Evolutionary conservation across 2,797 vertebrate genomes (phyloP).

Genomic region (Hephaestus fuliginosus): DNA sequence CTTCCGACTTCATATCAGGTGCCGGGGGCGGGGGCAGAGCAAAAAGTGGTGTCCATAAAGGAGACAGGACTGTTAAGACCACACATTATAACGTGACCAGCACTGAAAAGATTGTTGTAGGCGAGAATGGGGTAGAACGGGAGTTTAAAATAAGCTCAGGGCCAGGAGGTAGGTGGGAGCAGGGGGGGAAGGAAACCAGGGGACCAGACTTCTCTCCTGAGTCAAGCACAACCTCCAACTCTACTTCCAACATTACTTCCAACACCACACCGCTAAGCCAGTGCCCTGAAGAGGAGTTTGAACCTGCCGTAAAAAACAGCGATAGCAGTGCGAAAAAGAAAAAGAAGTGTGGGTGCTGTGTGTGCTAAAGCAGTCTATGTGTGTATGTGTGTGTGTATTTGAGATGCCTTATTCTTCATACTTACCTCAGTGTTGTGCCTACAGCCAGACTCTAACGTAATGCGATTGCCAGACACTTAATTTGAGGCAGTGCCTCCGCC

Average conservation of each 20-base stretch:
- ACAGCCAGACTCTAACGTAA: constrained; percentile 24
- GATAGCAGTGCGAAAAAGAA: constrained; percentile 71
- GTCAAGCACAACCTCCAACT: constrained; percentile 48
- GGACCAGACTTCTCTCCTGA: constrained; percentile 41
- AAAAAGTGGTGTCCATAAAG: constrained; percentile 28
- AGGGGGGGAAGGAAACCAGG: constrained; percentile 17
- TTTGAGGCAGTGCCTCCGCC: constrained; percentile 45
- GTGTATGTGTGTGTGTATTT: constrained; percentile 28
- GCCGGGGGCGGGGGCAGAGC: constrained; percentile 71
- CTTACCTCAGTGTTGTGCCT: constrained; percentile 43
- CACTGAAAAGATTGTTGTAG: constrained; percentile 18
- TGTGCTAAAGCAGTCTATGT: constrained; percentile 72
- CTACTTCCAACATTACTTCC: constrained; percentile 19
- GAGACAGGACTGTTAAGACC: constrained; percentile 18
- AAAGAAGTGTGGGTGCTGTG: constrained; percentile 81
- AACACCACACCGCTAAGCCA: constrained; percentile 37
- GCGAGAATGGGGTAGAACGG: constrained; percentile 25
- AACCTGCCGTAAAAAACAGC: constrained; percentile 40
- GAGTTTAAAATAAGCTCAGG: constrained; percentile 33
- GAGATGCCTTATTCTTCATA: constrained; percentile 54
- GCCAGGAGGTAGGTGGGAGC: constrained; percentile 19
- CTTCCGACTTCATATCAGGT: constrained; percentile 85
- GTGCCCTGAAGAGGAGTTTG: constrained; percentile 49
- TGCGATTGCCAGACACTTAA: constrained; percentile 30
- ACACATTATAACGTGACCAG: not conserved